phyloP scores from a whole-genome alignment of 2,797 vertebrate genomes.

The Rhyacichthys aspro region DNA sequence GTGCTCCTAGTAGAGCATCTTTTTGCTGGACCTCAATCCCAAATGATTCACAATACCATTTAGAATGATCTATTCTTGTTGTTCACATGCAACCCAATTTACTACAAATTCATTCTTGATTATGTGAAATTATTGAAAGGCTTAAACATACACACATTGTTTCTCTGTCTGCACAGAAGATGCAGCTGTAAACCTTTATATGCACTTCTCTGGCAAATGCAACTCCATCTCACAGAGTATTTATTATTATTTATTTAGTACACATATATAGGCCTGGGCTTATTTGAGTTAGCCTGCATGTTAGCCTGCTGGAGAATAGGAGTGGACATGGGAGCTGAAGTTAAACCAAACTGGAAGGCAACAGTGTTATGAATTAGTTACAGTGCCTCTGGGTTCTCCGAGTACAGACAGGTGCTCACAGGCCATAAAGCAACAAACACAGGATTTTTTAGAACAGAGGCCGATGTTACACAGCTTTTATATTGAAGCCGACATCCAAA shows the following conservation, averaged over 20 bases:
- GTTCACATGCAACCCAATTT: no score
- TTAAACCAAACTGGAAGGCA: conserved; percentile 13
- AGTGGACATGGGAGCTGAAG: conserved; percentile 14
- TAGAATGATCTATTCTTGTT: no score
- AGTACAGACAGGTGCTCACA: conserved; percentile 9
- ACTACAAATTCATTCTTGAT: no score
- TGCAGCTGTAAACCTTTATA: no score
- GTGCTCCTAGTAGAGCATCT: no score
- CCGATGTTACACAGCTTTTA: conserved; percentile 20
- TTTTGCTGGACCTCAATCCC: no score
- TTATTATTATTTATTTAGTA: conserved; percentile 3
- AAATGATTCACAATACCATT: no score
- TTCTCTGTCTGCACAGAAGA: no score
- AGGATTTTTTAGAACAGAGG: conserved; percentile 19
- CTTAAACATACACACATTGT: no score
- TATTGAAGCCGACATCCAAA: conserved; percentile 30
- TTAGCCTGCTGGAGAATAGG: conserved; percentile 44
- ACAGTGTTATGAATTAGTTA: conserved; percentile 29
- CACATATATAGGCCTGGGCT: conserved; percentile 27
- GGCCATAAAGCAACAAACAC: conserved; percentile 16
- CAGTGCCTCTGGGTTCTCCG: conserved; percentile 17
- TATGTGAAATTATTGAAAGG: no score
- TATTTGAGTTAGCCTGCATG: conserved; percentile 39
- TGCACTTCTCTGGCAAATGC: no score
- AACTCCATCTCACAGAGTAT: background rate